A percentile compares a stretch with the other conserved stretches of the same genome.
phyloP scores from a whole-genome alignment of 2,113 vertebrate species.

The Addax nasomaculatus region DNA sequence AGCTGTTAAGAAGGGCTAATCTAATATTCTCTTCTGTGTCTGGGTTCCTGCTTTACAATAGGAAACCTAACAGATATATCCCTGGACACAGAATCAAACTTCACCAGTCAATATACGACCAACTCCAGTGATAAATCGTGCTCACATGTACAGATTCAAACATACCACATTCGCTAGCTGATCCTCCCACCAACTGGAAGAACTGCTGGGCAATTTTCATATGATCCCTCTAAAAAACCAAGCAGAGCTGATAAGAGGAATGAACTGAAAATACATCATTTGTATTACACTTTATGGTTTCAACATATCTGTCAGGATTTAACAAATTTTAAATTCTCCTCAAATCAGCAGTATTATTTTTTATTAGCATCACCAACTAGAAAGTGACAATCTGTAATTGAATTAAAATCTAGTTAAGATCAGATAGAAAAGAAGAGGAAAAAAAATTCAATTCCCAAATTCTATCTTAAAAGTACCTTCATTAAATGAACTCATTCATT shows the following conservation, averaged over 20 bases:
- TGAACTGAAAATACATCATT: not conserved
- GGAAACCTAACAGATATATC: not conserved
- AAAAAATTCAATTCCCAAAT: not conserved
- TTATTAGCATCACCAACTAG: not conserved
- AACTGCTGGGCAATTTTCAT: constrained; percentile 97
- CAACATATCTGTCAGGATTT: not conserved
- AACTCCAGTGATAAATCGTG: not conserved
- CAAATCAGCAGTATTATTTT: not conserved
- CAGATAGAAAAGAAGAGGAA: not conserved
- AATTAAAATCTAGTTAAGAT: not conserved
- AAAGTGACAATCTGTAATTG: not conserved
- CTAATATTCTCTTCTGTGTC: not conserved
- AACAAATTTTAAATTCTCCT: not conserved
- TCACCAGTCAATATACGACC: not conserved
- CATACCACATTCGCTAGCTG: constrained; percentile 96
- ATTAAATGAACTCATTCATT: not conserved
- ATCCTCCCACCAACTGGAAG: constrained; percentile 97
- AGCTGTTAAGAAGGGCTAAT: not conserved
- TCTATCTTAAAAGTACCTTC: not conserved
- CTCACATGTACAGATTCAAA: not conserved
- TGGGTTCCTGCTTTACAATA: not conserved
- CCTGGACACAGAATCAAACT: not conserved
- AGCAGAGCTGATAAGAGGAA: not conserved
- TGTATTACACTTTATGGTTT: not conserved
- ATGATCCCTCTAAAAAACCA: constrained; percentile 89